Conservation (phyloP, 1,140 invertebrate species). For the Acarapis woodi region DNA sequence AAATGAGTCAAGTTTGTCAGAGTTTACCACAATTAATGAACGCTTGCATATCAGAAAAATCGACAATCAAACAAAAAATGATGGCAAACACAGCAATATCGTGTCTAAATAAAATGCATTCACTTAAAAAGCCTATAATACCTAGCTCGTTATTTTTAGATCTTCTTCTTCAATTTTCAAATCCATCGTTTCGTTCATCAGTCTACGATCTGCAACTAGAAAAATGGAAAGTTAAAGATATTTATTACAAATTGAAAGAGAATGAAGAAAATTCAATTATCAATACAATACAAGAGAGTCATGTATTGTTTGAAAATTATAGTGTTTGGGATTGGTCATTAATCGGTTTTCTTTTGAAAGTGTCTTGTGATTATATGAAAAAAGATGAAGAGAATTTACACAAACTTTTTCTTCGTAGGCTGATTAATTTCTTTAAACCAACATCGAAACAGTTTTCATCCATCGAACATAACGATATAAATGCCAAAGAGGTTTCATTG, state of each 20-base stretch:
- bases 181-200: conserved; percentile 4
- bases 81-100: conserved; percentile 43
- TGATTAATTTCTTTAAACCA: conserved; percentile 60
- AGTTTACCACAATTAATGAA: conserved; percentile 45
- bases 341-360: conserved; percentile 39
- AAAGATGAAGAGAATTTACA: conserved; percentile 39
- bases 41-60: conserved; percentile 29
- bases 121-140: conserved; percentile 39
- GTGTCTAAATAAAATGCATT: conserved; percentile 36
- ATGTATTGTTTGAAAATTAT: conserved; percentile 37
- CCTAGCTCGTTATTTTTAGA: conserved; percentile 53
- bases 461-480: conserved; percentile 31
- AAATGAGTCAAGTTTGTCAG: conserved; percentile 47
- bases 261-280: conserved; percentile 25
- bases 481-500: conserved; percentile 29
- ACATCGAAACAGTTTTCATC: conserved; percentile 42
- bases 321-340: conserved; percentile 55
- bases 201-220: background rate
- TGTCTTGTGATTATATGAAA: conserved; percentile 22
- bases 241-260: conserved; percentile 16
- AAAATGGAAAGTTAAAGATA: too few species aligned
- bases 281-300: conserved; percentile 33
- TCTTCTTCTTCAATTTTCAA: conserved; percentile 28
- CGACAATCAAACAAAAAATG: conserved; percentile 14
- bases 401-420: conserved; percentile 40